A percentile compares a stretch with the other conserved stretches of the same genome.
Evolutionary conservation across 2,888 invertebrate species (phyloP).

Genomic region (Drosophila anomelani): DNA sequence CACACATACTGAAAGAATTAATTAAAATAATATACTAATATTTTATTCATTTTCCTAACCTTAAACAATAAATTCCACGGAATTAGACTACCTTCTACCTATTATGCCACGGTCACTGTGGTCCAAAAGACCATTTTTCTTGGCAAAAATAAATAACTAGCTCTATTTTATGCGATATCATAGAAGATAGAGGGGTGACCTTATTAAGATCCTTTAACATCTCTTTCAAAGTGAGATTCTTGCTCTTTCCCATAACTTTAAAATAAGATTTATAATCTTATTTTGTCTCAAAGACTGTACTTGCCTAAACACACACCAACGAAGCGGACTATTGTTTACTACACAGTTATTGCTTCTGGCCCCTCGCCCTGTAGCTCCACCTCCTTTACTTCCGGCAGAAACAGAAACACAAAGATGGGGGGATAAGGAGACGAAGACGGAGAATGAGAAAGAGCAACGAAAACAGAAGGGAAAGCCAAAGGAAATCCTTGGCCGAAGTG

Average conservation of each 20-base stretch:
- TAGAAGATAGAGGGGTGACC: background rate
- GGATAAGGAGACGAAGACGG: background rate
- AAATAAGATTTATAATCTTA: background rate
- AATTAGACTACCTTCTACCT: background rate
- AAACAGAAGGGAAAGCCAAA: conserved; percentile 6
- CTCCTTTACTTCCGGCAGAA: conserved; percentile 3
- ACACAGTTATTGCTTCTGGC: conserved; percentile 52
- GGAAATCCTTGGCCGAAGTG: conserved; percentile 34
- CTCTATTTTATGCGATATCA: background rate
- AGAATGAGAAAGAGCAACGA: background rate
- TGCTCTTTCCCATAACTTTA: background rate
- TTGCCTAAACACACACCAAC: conserved; percentile 10
- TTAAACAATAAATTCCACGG: background rate
- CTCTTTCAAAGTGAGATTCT: too few species aligned
- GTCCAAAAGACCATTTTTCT: background rate
- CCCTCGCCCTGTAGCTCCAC: conserved; percentile 5
- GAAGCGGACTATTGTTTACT: conserved; percentile 54
- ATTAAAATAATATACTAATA: background rate
- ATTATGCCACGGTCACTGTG: background rate
- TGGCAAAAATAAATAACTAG: background rate
- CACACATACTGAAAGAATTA: background rate
- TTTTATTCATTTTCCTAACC: background rate
- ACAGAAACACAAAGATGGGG: background rate
- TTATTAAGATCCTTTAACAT: too few species aligned
- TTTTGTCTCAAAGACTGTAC: conserved; percentile 1